These are phyloP conservation scores for Galagoides demidoff DNA, from an alignment of 2,797 vertebrate genomes.

Conservation along the genomic window DNA sequence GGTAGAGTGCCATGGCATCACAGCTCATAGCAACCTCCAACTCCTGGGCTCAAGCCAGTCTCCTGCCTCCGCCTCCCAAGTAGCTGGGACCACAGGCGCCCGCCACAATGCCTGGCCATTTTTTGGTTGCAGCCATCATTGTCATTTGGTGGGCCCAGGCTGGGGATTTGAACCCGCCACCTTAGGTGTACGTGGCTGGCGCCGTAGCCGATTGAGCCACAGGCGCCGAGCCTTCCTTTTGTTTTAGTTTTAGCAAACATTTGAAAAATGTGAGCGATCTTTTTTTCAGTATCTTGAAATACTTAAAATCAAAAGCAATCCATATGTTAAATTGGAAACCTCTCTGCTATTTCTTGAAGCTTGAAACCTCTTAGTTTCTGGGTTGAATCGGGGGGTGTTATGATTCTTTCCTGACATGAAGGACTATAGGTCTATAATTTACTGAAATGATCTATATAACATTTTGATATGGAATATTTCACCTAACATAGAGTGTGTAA, in stretches of 20 bases:
- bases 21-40: no score
- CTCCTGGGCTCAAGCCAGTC: no score
- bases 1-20: no score
- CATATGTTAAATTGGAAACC: background rate
- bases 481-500: background rate
- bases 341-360: background rate
- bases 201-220: no score
- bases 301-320: background rate
- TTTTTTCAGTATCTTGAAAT: background rate
- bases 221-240: background rate
- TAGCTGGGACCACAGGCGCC: no score
- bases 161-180: no score
- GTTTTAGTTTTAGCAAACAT: conserved; percentile 6
- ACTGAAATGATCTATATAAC: background rate
- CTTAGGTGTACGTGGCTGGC: no score
- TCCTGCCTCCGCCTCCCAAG: no score
- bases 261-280: background rate
- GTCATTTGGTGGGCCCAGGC: no score
- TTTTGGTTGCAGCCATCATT: no score
- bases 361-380: background rate
- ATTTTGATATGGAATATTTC: background rate
- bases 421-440: background rate
- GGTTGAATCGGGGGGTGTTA: background rate
- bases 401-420: background rate
- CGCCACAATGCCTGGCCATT: no score